Evolutionary conservation across 2,797 vertebrate species (phyloP).

Genomic region (Catamblyrhynchus diadema): DNA sequence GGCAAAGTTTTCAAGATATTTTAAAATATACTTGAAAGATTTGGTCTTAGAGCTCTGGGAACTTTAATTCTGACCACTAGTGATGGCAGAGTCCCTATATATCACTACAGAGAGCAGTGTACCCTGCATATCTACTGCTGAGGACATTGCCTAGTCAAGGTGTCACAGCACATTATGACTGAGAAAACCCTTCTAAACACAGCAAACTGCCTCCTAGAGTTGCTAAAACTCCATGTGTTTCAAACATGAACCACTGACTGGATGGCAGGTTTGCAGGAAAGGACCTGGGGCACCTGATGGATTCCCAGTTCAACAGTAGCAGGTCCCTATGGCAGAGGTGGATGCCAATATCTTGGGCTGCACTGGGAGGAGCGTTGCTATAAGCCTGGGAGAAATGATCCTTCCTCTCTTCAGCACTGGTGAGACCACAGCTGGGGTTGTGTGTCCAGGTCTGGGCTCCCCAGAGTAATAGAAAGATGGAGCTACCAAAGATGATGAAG

Average conservation of each 20-base stretch:
- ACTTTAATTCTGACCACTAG: neutral
- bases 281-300: neutral
- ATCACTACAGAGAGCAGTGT: neutral
- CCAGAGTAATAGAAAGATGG: neutral
- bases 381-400: neutral
- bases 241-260: neutral
- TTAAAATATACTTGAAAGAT: neutral
- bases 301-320: neutral
- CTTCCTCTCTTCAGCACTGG: neutral
- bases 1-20: constrained; percentile 23
- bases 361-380: neutral
- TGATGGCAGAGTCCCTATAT: neutral
- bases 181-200: neutral
- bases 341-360: neutral
- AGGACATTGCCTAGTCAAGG: neutral
- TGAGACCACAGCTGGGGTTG: neutral
- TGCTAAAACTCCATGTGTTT: neutral
- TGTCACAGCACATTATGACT: neutral
- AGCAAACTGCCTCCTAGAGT: neutral
- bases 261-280: neutral
- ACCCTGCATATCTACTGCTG: neutral
- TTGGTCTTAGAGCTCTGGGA: neutral
- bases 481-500: neutral
- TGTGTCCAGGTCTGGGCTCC: neutral
- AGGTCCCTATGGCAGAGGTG: neutral